Evolutionary conservation across 2,113 vertebrate species (phyloP), one percentile per base, ranked within the genome.

Genomic region (Embiotoca jacksoni): DNA sequence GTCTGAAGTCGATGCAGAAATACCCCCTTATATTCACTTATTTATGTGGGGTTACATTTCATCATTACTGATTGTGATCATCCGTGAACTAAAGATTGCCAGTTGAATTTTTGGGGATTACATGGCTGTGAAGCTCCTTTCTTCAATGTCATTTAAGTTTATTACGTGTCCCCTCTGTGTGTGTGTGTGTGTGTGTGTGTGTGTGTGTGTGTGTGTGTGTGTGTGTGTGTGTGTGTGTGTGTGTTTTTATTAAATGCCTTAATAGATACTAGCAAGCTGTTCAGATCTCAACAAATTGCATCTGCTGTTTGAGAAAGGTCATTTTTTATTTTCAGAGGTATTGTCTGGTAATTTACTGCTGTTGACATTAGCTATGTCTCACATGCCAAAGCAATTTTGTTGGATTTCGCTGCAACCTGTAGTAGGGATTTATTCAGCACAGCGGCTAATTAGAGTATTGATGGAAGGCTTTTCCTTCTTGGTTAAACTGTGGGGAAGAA

Each of bases 401-500:
- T 85, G 71, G 85, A 79, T 76, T 82, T 47, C 68, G 53, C 31
- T 55, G 49, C 60, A 82, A 86, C 78, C 59, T 83, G 82, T 87
- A 59, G 78, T 61, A 11, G n/a, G 62, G 75, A 84, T 39, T 83
- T 63, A 77, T 78, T 75, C 50, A 32, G 59, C 74, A 70, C 16
- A 8, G 63, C 61, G 54, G 75, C 55, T 80, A 81, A 90, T 88
- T 89, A 82, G 64, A 75, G 30, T 6, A 90, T 90, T 80, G 81
- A 89, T 82, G 46, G 71, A 68, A 32, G 23, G 32, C 55, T 83
- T 82, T 80, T 61, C 75, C 54, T 82, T 67, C 31, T 53, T 67
- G 75, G 54, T 84, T 60, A 49, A 83, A 71, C 71, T 84, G 75
- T 54, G 67, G 66, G 70, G 53, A 83, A 56, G 66, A 63, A 80